Conservation (phyloP, 2,113 vertebrate genomes). For the Zingel zingel region DNA sequence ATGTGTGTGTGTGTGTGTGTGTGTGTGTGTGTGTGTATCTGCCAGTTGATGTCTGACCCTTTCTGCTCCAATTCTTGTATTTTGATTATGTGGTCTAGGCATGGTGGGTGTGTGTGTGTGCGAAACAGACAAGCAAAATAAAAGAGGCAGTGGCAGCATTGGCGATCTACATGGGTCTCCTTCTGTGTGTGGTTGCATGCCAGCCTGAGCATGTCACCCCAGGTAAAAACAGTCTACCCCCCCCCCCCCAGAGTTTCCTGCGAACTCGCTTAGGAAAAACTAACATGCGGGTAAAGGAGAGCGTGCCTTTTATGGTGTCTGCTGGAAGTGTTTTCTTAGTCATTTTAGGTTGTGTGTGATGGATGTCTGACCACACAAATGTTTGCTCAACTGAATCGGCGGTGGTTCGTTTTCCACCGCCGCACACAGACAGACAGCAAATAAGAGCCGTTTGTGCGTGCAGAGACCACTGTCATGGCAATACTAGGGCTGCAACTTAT, state of each 20-base stretch:
- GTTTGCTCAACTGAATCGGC: constrained; percentile 58
- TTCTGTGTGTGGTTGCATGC: constrained; percentile 38
- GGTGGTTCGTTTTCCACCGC: not conserved
- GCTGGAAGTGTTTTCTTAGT: constrained; percentile 47
- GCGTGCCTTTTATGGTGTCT: constrained; percentile 44
- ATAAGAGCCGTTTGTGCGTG: constrained; percentile 1
- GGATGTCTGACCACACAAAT: constrained; percentile 42
- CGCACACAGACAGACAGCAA: not conserved
- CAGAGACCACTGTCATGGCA: constrained; percentile 29
- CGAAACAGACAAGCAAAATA: not conserved
- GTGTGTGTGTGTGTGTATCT: constrained; percentile 27
- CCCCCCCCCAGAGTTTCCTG: constrained; percentile 11
- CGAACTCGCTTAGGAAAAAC: constrained; percentile 1
- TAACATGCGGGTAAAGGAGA: constrained; percentile 17
- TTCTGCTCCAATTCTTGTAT: too few species aligned
- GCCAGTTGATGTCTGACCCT: too few species aligned
- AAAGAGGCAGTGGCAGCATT: not conserved
- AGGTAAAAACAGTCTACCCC: constrained; percentile 6
- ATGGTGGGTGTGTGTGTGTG: not conserved
- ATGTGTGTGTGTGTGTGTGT: constrained; percentile 23
- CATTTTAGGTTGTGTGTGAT: constrained; percentile 43
- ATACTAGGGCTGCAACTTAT: constrained; percentile 15
- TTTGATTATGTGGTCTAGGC: not conserved
- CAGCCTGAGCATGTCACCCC: constrained; percentile 37
- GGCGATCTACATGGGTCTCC: constrained; percentile 1